Evolutionary conservation across 2,888 invertebrate genomes (phyloP), one percentile per base, ranked within the genome.

Genomic region (Antheraea yamamai): DNA sequence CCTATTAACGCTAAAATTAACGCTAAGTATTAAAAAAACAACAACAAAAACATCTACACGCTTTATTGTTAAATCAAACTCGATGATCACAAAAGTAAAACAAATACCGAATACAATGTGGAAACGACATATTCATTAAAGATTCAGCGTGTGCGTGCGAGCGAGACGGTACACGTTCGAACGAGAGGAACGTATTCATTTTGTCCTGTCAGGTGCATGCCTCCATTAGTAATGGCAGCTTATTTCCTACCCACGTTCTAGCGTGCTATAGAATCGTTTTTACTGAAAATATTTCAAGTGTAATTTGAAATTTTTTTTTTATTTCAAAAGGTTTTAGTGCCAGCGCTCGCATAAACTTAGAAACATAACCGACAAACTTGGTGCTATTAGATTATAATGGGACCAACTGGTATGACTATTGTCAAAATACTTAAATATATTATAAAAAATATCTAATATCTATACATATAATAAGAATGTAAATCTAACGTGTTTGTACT

Each of bases 141-240:
- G 81, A 87, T 88, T 86, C 81, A 85, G 64, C 64, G 75, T 61
- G 64, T 73, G 71, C 64, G 81, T 74, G 81, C 55, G 84, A 84
- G 78, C 23, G 88, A 82, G 85, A 81, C 72, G 75, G 73, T 30
- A 18, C 18, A 52, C 35, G 79, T 61, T 75, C n/a, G 85, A 88
- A 77, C 23, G 88, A 80, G 88, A 88, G 47, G 76, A 83, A 58
- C 35, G 75, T 83, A 87, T 84, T 93, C 89, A 93, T 93, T 93
- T 91, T 88, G 90, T 83, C 87, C 88, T 92, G 93, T 93, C 92
- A 90, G 82, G 72, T 81, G 81, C 93, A 92, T 86, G 77, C 82
- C 77, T 90, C 84, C 87, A 92, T 92, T 92, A 92, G 92, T 92
- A 91, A 92, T 91, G 83, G 86, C 80, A 79, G 79, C 80, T 77